Evolutionary conservation across 1,140 invertebrate species (phyloP), one percentile per base, ranked within the genome.

Genomic region (Saxidomus purpurata): DNA sequence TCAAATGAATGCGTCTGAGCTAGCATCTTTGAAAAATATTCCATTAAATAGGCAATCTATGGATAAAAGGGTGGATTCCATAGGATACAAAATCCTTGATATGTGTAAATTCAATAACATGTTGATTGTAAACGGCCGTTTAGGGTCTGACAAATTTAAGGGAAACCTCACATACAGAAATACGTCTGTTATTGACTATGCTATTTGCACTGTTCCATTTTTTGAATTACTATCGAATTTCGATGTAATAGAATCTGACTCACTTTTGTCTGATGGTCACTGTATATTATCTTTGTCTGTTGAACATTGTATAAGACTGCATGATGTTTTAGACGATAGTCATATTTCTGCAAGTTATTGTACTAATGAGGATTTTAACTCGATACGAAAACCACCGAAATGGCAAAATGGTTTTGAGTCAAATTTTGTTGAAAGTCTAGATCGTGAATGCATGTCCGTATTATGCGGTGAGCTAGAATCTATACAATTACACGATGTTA

Each of bases 101-200:
- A 61, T 25, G n/a, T 61, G 55, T 6, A 61, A 61, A 61, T 11
- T 6, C 22, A 61, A 61, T 25, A 61, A 61, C 22, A 61, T 61
- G 55, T 61, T 61, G 6, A 61, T 61, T n/a, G 55, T 61, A 13
- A 61, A 61, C 25, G 55, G 55, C 4, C 9, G 25, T n/a, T n/a
- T n/a, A n/a, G n/a, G n/a, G n/a, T n/a, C n/a, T n/a, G n/a, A n/a
- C n/a, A n/a, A n/a, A n/a, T n/a, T n/a, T n/a, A 17, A 47, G 17
- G 55, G 55, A 11, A 9, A 61, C n/a, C n/a, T 61, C n/a, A 61
- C 55, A 8, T 61, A 13, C 25, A 47, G 55, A 61, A 25, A 25
- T 61, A 61, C 55, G 6, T 61, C 55, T n/a, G 55, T 61, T 11
- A 61, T 61, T 61, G 55, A 61, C 25, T 61, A 61, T 61, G 55